Conservation (phyloP, 2,113 vertebrate genomes). For the Phrynosoma blainvillii region DNA sequence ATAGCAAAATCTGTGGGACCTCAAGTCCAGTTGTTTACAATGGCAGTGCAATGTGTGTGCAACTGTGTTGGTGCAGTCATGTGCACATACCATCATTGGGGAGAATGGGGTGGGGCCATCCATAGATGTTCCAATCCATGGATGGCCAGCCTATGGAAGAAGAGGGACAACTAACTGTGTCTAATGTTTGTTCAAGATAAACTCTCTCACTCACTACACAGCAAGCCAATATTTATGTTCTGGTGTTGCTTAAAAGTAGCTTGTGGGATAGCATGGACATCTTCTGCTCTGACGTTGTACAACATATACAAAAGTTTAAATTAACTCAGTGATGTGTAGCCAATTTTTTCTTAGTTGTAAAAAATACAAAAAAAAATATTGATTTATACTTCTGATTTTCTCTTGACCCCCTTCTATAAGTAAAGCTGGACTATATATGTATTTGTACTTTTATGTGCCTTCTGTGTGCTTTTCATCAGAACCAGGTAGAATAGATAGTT, state of each 20-base stretch:
- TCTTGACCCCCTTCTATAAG: not conserved
- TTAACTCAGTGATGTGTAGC: not conserved
- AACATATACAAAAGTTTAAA: not conserved
- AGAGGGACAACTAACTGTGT: no score
- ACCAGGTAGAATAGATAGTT: not conserved
- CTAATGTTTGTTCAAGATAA: no score
- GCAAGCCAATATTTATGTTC: not conserved
- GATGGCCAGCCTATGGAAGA: no score
- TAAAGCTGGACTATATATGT: rapidly evolving
- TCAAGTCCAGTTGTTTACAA: no score
- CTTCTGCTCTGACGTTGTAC: not conserved
- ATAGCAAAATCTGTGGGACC: no score
- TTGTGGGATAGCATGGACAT: not conserved
- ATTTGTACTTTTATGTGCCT: not conserved
- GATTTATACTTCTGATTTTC: not conserved
- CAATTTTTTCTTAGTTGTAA: not conserved
- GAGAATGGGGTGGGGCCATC: no score
- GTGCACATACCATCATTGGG: no score
- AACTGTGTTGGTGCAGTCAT: no score
- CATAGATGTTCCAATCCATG: no score
- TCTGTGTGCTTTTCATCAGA: rapidly evolving
- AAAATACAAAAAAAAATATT: rapidly evolving
- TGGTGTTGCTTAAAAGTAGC: not conserved
- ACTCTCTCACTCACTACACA: not conserved
- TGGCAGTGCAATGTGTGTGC: no score